Conservation (phyloP, 2,113 vertebrate species). For the Apodemus speciosus region DNA sequence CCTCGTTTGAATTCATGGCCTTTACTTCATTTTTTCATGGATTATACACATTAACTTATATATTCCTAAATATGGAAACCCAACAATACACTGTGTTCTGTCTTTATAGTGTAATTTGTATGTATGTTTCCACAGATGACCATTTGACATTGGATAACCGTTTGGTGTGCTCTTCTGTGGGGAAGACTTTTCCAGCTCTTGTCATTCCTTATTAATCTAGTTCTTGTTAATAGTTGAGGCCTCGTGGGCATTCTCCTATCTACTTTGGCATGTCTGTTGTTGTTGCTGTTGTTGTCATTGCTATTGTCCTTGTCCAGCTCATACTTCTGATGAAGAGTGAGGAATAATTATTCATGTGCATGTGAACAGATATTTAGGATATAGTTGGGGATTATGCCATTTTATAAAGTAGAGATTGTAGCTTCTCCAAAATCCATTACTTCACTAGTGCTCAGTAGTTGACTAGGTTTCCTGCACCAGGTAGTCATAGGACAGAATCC, state of each 20-base stretch:
- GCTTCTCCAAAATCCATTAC: background rate
- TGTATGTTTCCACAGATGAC: background rate
- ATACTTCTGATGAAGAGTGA: background rate
- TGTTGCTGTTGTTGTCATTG: too few relatives aligned
- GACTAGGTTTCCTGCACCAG: background rate
- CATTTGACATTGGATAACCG: background rate
- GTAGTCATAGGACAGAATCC: fast-evolving
- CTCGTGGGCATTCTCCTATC: background rate
- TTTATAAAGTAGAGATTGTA: background rate
- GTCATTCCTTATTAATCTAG: background rate
- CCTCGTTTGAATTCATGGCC: background rate
- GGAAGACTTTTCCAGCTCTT: background rate
- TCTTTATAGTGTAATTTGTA: background rate
- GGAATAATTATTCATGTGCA: background rate
- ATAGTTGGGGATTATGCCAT: background rate
- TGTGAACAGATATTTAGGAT: background rate
- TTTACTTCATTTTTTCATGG: background rate
- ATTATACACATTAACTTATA: background rate
- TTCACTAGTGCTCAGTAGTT: background rate
- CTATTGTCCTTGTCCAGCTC: background rate
- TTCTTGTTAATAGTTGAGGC: background rate
- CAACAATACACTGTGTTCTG: background rate
- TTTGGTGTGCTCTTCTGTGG: background rate
- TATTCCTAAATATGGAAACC: background rate
- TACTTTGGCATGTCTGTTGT: background rate